Percentiles rank a stretch among this genome's conserved stretches.
Conservation (phyloP, 2,888 invertebrate species). For the Perdita meconis region DNA sequence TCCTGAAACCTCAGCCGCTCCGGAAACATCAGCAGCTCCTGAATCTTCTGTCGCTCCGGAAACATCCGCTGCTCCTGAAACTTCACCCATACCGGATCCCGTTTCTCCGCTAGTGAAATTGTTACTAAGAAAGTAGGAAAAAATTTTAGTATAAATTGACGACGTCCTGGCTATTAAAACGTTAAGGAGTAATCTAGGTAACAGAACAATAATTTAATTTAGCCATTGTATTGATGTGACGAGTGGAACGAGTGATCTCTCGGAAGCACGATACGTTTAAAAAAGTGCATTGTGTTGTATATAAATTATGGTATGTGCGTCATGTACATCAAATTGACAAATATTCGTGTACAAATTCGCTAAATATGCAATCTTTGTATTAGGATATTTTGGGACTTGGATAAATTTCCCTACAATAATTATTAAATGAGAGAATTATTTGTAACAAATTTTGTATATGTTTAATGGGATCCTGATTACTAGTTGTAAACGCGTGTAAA, state of each 20-base stretch:
- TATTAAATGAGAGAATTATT: not conserved
- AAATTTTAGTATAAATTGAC: no score
- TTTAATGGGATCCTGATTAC: no score
- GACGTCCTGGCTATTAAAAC: not conserved
- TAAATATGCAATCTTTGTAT: not conserved
- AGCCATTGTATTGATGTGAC: not conserved
- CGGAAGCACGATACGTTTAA: not conserved
- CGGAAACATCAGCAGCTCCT: no score
- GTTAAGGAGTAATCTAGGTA: not conserved
- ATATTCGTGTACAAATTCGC: not conserved
- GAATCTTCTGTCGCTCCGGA: no score
- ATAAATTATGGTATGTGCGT: not conserved
- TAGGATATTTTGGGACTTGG: not conserved
- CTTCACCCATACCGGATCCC: no score
- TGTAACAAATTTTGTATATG: not conserved
- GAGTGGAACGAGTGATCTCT: slow-evolving; percentile 1
- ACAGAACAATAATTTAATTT: not conserved
- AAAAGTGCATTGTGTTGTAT: not conserved
- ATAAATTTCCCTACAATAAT: not conserved
- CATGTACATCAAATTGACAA: not conserved
- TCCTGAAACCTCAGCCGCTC: not conserved
- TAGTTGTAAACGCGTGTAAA: not conserved
- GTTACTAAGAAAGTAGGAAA: no score
- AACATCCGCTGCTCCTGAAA: no score
- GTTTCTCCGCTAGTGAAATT: no score